Evolutionary conservation across 2,797 vertebrate species (phyloP).

Genomic region (Tarsius wallacei): DNA sequence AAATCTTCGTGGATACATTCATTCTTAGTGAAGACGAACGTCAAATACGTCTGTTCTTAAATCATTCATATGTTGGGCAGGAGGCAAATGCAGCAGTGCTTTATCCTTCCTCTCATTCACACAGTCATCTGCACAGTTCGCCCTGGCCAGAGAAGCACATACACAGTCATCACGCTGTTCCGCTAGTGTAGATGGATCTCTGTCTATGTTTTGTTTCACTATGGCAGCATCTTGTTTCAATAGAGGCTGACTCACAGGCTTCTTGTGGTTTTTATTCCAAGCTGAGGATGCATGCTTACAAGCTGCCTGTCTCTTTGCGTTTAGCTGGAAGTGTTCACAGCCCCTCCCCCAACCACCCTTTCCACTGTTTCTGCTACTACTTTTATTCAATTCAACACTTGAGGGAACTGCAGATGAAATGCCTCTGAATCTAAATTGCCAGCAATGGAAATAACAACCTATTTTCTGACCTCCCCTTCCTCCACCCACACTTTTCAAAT

Average conservation of each 20-base stretch:
- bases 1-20: constrained; percentile 39
- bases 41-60: neutral
- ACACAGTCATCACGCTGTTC: neutral
- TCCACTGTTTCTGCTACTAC: constrained; percentile 84
- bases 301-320: constrained; percentile 88
- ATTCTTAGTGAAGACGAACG: neutral
- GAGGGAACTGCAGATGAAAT: constrained; percentile 96
- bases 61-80: neutral
- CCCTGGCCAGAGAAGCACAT: neutral
- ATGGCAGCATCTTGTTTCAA: constrained; percentile 76
- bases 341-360: constrained; percentile 87
- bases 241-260: constrained; percentile 77
- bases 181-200: constrained; percentile 69
- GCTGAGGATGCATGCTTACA: constrained; percentile 85
- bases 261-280: constrained; percentile 81
- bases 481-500: constrained; percentile 83
- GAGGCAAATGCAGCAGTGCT: neutral
- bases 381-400: constrained; percentile 95
- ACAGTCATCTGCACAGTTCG: neutral
- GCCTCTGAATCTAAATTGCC: constrained; percentile 94
- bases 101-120: neutral
- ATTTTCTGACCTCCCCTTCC: constrained; percentile 90
- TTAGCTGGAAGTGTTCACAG: constrained; percentile 85
- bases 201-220: constrained; percentile 74
- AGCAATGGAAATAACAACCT: constrained; percentile 95